These are phyloP conservation scores for Crotalus horridus DNA, from an alignment of 2,113 vertebrate genomes.

Conservation along the genomic window DNA sequence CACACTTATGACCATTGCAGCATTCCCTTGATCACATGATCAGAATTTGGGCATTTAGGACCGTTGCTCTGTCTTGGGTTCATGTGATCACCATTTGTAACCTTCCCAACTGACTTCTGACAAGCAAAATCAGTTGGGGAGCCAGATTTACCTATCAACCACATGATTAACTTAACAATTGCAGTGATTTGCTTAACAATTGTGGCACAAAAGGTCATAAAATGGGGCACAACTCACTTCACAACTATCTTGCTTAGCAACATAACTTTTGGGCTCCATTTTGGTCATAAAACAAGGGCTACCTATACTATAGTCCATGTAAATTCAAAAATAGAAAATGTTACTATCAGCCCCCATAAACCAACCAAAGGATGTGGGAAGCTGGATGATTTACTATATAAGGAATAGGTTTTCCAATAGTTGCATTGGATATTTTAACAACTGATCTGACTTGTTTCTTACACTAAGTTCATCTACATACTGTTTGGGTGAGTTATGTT, in stretches of 20 bases:
- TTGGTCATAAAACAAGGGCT: not conserved
- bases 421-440: not conserved
- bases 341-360: not conserved
- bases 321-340: not conserved
- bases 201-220: not conserved
- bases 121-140: not conserved
- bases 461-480: not conserved
- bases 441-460: not conserved
- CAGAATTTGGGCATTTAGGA: too few relatives aligned
- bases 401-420: not conserved
- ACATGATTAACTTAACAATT: not conserved
- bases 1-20: not conserved
- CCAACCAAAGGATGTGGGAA: not conserved
- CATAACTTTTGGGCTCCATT: not conserved
- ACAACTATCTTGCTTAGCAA: not conserved
- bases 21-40: too few relatives aligned
- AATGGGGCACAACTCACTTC: not conserved
- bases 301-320: not conserved
- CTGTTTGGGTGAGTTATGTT: not conserved
- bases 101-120: not conserved
- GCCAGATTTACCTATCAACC: not conserved
- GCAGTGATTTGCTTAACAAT: not conserved
- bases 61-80: too few relatives aligned
- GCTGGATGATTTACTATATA: not conserved
- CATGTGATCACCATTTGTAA: not conserved